Conservation (phyloP, 2,797 vertebrate genomes). For the Enteromius afrohamiltoni region DNA sequence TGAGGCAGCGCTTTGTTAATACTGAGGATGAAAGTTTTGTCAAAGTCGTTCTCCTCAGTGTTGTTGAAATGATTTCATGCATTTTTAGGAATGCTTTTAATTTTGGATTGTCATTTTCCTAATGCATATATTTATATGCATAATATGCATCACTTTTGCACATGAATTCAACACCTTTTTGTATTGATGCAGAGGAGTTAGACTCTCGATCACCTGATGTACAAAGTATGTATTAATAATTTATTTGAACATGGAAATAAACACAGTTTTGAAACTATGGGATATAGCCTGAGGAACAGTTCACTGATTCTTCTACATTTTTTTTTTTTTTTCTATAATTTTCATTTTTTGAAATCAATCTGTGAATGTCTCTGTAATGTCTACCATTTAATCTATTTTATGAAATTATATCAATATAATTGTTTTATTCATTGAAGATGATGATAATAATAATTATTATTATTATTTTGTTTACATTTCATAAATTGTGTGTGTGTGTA, state of each 20-base stretch:
- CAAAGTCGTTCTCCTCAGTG: not conserved
- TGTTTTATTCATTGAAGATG: too few species aligned
- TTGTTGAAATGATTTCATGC: not conserved
- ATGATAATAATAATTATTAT: too few species aligned
- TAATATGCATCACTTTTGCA: conserved; percentile 27
- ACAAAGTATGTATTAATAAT: not conserved
- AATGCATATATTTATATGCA: not conserved
- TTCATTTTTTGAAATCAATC: not conserved
- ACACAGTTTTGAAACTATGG: conserved; percentile 6
- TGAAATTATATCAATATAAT: not conserved
- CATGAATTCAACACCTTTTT: conserved; percentile 30
- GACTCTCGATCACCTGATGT: not conserved
- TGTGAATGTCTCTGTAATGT: not conserved
- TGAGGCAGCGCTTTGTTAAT: conserved; percentile 5
- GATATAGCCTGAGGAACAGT: not conserved
- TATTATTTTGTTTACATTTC: too few species aligned
- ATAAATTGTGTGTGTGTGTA: too few species aligned
- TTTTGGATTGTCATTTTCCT: conserved; percentile 4
- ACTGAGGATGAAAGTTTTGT: not conserved
- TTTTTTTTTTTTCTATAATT: not conserved
- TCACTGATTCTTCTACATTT: not conserved
- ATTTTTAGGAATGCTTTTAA: conserved; percentile 23
- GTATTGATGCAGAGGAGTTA: not conserved
- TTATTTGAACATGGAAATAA: conserved; percentile 22
- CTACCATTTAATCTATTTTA: not conserved